Conservation (phyloP, 2,888 invertebrate genomes). For the Norana najaformis region DNA sequence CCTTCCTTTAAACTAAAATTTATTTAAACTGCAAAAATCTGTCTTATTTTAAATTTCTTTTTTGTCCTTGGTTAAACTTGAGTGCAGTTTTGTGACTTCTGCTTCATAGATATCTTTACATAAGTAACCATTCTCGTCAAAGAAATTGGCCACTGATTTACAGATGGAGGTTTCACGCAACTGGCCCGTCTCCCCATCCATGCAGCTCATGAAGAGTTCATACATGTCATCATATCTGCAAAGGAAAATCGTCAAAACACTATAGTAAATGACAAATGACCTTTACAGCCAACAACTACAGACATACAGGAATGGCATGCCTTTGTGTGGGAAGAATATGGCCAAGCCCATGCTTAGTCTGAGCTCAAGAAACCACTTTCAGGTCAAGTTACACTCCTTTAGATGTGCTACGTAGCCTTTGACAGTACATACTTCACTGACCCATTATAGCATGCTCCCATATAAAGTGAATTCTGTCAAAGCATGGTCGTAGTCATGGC, state of each 20-base stretch:
- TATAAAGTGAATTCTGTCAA: too few species aligned
- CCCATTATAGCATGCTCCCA: too few species aligned
- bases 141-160: slow-evolving; percentile 85
- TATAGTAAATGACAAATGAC: background rate
- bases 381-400: too few species aligned
- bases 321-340: too few species aligned
- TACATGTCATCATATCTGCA: slow-evolving; percentile 90
- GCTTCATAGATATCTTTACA: slow-evolving; percentile 74
- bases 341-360: too few species aligned
- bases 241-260: slow-evolving; percentile 28
- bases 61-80: slow-evolving; percentile 40
- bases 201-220: slow-evolving; percentile 75
- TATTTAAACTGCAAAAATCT: background rate
- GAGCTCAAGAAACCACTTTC: too few species aligned
- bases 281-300: too few species aligned
- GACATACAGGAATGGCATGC: too few species aligned
- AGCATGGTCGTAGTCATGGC: too few species aligned
- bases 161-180: slow-evolving; percentile 73
- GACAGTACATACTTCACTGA: too few species aligned
- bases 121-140: slow-evolving; percentile 85
- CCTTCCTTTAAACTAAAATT: too few species aligned
- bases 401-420: too few species aligned
- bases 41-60: slow-evolving; percentile 36
- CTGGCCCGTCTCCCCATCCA: slow-evolving; percentile 69
- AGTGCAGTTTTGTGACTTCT: slow-evolving; percentile 74